These are phyloP conservation scores for Cyanistes caeruleus DNA, from an alignment of 2,113 vertebrate species.

Conservation along the genomic window DNA sequence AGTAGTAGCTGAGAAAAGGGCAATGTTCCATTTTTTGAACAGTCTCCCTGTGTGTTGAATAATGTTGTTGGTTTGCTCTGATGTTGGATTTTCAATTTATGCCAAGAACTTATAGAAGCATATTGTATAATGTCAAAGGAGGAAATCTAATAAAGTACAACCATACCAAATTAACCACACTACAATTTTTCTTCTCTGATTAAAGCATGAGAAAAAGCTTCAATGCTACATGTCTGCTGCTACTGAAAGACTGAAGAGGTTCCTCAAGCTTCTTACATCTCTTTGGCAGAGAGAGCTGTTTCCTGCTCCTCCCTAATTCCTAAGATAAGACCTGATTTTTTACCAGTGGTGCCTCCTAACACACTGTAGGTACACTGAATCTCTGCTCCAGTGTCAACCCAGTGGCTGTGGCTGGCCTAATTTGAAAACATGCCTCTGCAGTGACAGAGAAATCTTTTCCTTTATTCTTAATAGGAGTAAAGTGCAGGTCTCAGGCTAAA, in stretches of 20 bases:
- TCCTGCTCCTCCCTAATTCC: not conserved
- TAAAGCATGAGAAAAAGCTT: not conserved
- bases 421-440: not conserved
- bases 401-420: not conserved
- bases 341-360: not conserved
- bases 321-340: not conserved
- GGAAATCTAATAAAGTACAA: not conserved
- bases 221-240: rapidly evolving
- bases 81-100: not conserved
- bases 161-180: not conserved
- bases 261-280: not conserved
- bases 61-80: not conserved
- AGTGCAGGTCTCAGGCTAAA: not conserved
- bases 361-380: not conserved
- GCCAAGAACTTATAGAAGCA: not conserved
- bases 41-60: not conserved
- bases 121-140: not conserved
- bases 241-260: not conserved
- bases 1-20: not conserved
- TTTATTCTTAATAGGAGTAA: not conserved
- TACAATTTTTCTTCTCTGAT: not conserved
- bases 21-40: not conserved
- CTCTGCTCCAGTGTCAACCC: not conserved
- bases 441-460: not conserved
- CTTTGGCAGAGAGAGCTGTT: not conserved